Base-by-base conservation (phyloP, 2,888 invertebrate genomes). In the Aleiodes leptofemur region DNA sequence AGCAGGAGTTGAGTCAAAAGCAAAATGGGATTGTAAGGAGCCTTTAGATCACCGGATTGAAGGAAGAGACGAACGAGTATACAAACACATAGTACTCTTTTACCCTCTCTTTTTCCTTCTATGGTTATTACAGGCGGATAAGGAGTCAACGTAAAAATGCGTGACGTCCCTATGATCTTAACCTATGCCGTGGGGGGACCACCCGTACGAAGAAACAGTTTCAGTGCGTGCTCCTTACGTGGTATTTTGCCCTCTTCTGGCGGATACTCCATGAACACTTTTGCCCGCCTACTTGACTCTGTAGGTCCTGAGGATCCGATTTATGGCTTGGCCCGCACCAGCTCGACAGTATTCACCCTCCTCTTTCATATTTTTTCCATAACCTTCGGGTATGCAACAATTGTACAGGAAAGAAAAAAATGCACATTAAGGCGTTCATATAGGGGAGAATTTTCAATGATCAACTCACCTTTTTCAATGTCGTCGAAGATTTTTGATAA, bases 271-370 rank as follows among this genome's bases (percentile, higher is more conserved):
- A 38, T 38, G 61, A 38, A 38, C 3, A 61, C 29, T 64, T 48
- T 64, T 64, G 43, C 64, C 64, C 64, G 64, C 64, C 64, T 64
- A 48, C 64, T 64, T 16, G 23, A 64, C 64, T 43, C 16, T 56
- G 29, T 13, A 64, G 64, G 64, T n/a, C 61, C 34, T 38, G 61
- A 61, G 6, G 14, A 64, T 48, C 14, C 43, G 16, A 64, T 64
- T 61, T 61, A 61, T 23, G 64, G 48, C 23, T 48, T 43, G 64
- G 64, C 64, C 64, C 64, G 48, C 64, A 48, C 64, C 38, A 38
- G 14, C 38, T 16, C 38, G 8, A 38, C 13, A 61, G 38, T 9
- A 61, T 38, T 38, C 38, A 61, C 61, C 61, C 31, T 31, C 59
- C 43, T 9, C 43, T 43, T n/a, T 23, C n/a, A 8, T 31, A 7